Evolutionary conservation across 2,797 vertebrate species (phyloP).

Genomic region (Euthynnus affinis): DNA sequence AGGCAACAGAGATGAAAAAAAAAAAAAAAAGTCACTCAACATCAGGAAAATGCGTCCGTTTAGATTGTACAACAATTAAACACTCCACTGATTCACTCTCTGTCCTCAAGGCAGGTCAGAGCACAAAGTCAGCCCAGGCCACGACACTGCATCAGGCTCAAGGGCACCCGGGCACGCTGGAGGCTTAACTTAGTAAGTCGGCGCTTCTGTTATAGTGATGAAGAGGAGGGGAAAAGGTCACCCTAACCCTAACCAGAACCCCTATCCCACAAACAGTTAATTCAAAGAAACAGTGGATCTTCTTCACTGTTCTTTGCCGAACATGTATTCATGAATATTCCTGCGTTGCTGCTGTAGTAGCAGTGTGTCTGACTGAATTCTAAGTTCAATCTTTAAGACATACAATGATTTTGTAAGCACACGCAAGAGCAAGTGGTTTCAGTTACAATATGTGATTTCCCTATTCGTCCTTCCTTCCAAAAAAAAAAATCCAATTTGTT

Average conservation of each 20-base stretch:
- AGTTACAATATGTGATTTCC: constrained; percentile 30
- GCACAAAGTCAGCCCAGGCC: constrained; percentile 14
- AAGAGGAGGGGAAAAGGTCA: not conserved
- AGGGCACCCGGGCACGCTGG: not conserved
- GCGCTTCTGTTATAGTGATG: not conserved
- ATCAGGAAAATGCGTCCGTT: not conserved
- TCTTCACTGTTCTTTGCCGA: not conserved
- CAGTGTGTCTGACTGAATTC: not conserved
- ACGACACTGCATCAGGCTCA: not conserved
- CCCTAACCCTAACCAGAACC: too few species aligned
- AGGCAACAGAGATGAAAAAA: not conserved
- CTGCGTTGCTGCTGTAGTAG: constrained; percentile 14
- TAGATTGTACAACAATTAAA: constrained; percentile 7
- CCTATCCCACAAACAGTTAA: not conserved
- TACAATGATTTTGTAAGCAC: constrained; percentile 27
- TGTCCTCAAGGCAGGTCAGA: constrained; percentile 28
- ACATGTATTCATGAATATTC: constrained; percentile 25
- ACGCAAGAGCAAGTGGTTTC: constrained; percentile 49
- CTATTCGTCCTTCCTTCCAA: constrained; percentile 47
- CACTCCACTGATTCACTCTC: constrained; percentile 11
- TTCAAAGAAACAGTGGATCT: constrained; percentile 19
- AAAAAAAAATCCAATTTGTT: constrained; percentile 24
- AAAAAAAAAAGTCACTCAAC: constrained; percentile 2
- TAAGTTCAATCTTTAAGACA: constrained; percentile 32
- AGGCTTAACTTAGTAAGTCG: not conserved